phyloP scores from a whole-genome alignment of 2,888 invertebrate genomes.

The Athetis lepigone region DNA sequence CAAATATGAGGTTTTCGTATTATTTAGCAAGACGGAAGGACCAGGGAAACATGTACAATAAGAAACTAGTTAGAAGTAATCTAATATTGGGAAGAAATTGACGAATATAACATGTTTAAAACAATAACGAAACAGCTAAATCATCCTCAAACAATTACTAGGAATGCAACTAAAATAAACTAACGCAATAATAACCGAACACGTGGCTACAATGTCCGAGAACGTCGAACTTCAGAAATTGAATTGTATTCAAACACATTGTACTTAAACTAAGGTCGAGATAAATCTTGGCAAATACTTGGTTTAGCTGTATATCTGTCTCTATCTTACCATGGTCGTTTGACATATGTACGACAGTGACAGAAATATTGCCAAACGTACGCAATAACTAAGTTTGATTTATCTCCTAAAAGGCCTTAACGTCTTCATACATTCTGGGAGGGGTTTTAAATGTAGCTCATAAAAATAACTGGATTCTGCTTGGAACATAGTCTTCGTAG shows the following conservation, averaged over 20 bases:
- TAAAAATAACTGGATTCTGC: slow-evolving; percentile 5
- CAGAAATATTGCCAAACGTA: no score
- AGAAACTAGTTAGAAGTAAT: slow-evolving; percentile 14
- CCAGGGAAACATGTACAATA: slow-evolving; percentile 15
- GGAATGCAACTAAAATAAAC: slow-evolving; percentile 40
- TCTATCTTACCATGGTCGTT: no score
- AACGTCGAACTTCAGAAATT: slow-evolving; percentile 39
- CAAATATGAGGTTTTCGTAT: background rate
- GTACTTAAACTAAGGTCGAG: slow-evolving; percentile 24
- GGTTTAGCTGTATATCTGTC: no score
- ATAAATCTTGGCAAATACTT: no score
- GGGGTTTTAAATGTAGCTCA: slow-evolving; percentile 2
- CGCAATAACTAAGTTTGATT: no score
- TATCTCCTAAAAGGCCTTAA: no score
- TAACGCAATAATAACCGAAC: slow-evolving; percentile 28
- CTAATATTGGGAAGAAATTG: slow-evolving; percentile 6
- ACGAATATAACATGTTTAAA: slow-evolving; percentile 7
- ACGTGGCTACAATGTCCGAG: slow-evolving; percentile 49
- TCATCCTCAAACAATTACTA: slow-evolving; percentile 48
- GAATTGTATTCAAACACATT: slow-evolving; percentile 30
- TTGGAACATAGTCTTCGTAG: no score
- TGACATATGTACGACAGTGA: no score
- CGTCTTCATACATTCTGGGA: slow-evolving; percentile 5
- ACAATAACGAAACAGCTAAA: slow-evolving; percentile 39
- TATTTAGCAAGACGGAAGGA: background rate